These are phyloP conservation scores for Bufo bufo DNA, from an alignment of 2,113 vertebrate genomes.

Conservation along the genomic window DNA sequence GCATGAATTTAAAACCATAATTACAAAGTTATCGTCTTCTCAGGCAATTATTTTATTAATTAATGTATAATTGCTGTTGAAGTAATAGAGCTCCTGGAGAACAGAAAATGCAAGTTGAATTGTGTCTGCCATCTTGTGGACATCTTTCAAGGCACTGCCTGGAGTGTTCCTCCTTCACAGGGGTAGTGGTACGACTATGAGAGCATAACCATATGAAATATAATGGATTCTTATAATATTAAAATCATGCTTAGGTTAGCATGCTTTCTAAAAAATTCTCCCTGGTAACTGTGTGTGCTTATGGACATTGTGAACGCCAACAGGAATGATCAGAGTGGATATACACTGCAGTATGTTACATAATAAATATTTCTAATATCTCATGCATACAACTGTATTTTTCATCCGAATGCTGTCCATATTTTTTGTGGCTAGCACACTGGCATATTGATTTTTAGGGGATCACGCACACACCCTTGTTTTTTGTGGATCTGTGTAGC, in stretches of 20 bases:
- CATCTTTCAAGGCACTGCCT: not conserved
- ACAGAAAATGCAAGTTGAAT: not conserved
- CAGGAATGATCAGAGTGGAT: not conserved
- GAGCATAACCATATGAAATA: not conserved
- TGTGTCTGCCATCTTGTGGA: slow-evolving; percentile 45
- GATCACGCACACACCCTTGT: too few species aligned
- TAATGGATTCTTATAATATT: not conserved
- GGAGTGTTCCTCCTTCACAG: not conserved
- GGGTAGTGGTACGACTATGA: not conserved
- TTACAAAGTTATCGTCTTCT: slow-evolving; percentile 14
- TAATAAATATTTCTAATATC: too few species aligned
- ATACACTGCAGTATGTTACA: too few species aligned
- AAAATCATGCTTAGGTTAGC: not conserved
- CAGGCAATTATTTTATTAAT: slow-evolving; percentile 46
- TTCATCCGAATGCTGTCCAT: too few species aligned
- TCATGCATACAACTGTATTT: too few species aligned
- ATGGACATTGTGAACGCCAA: not conserved
- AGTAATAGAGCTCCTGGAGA: not conserved
- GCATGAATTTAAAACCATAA: slow-evolving; percentile 42
- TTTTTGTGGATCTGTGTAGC: too few species aligned
- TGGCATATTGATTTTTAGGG: too few species aligned
- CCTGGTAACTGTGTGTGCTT: not conserved
- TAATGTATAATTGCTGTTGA: slow-evolving; percentile 14
- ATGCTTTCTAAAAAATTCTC: not conserved
- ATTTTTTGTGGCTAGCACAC: too few species aligned